A percentile compares a stretch with the other conserved stretches of the same genome.
phyloP scores from a whole-genome alignment of 2,113 vertebrate species.

The Lutjanus erythropterus region DNA sequence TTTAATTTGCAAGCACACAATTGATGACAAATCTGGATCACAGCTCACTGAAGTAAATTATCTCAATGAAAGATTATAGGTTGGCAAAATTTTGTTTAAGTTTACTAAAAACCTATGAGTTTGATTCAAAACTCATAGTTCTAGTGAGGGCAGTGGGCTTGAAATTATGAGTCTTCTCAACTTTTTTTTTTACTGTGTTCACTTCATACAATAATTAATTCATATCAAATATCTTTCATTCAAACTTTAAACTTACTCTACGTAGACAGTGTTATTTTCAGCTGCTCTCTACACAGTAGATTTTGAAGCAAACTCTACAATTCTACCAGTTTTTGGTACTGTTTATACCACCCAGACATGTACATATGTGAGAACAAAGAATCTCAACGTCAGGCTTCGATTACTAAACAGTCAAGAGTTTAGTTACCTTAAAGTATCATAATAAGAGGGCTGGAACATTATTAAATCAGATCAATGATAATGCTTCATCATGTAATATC shows the following conservation, averaged over 20 bases:
- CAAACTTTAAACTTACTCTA: slow-evolving; percentile 6
- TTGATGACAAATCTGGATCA: too few species aligned
- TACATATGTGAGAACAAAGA: not conserved
- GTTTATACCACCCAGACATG: not conserved
- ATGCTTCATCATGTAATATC: slow-evolving; percentile 13
- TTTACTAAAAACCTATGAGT: too few species aligned
- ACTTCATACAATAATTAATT: not conserved
- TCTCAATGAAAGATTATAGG: too few species aligned
- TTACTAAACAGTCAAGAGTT: not conserved
- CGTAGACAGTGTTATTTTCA: not conserved
- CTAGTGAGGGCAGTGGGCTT: too few species aligned
- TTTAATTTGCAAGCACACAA: too few species aligned
- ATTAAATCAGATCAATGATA: slow-evolving; percentile 8
- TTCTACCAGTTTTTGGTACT: not conserved
- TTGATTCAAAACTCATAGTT: too few species aligned
- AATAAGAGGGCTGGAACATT: not conserved
- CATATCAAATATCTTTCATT: slow-evolving; percentile 15
- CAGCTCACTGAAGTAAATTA: too few species aligned
- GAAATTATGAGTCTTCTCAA: too few species aligned
- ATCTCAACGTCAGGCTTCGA: not conserved
- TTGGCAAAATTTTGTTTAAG: too few species aligned
- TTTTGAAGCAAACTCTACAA: not conserved
- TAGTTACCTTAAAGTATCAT: not conserved
- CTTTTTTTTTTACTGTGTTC: too few species aligned
- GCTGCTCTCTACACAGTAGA: not conserved